Conservation (phyloP, 2,797 vertebrate genomes). For the Zenarchopterus dispar region DNA sequence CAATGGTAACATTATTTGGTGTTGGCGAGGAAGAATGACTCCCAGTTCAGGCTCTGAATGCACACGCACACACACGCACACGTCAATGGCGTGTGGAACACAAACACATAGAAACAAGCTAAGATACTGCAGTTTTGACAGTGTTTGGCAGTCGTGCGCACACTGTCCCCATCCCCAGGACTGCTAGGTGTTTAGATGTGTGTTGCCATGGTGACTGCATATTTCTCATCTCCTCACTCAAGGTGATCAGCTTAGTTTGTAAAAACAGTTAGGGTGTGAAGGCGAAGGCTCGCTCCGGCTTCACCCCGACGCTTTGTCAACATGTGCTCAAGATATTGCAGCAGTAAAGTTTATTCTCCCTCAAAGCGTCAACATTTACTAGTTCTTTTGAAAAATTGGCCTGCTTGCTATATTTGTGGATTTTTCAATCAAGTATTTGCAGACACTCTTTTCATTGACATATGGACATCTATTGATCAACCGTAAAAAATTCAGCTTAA, state of each 20-base stretch:
- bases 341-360: too few species aligned
- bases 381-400: too few species aligned
- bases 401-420: not conserved
- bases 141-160: conserved; percentile 11
- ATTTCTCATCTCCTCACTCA: conserved; percentile 37
- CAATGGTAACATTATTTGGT: conserved; percentile 71
- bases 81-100: conserved; percentile 1
- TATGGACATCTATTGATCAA: not conserved
- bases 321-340: not conserved
- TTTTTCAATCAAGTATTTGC: conserved; percentile 1
- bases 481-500: conserved; percentile 19
- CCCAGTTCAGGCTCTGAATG: conserved; percentile 17
- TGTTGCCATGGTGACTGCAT: conserved; percentile 63
- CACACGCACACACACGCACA: conserved; percentile 28
- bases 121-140: conserved; percentile 4
- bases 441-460: not conserved
- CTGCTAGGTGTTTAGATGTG: conserved; percentile 40
- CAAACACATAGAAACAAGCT: conserved; percentile 6
- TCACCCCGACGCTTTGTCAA: not conserved
- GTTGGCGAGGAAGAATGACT: conserved; percentile 44
- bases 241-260: conserved; percentile 46
- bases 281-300: conserved; percentile 4
- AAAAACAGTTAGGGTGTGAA: conserved; percentile 21
- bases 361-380: not conserved
- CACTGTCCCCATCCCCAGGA: not conserved